Base-by-base conservation (phyloP, 2,888 invertebrate species). In the Patella depressa region DNA sequence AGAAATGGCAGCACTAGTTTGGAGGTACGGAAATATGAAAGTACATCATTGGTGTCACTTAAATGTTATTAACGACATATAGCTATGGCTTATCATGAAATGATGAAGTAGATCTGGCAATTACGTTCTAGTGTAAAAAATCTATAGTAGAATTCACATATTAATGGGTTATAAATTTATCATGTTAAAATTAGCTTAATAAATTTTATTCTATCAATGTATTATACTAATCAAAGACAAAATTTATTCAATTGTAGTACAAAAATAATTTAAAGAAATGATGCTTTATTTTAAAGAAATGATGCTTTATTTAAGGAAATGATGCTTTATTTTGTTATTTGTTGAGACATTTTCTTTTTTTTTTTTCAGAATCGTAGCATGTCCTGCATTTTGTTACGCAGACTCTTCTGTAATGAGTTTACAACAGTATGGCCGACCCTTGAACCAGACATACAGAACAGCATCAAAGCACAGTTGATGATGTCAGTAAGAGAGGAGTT, bases 351-450 rank as follows among this genome's bases (percentile, higher is more conserved):
- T 24, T 24, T 24, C 24, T 24, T 29, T 0, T 65, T 75, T 76
- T 72, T 34, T 14, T 77, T 79, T 9, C 79, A 93, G 93, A 94
- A 95, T 75, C 94, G 98, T 57, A 96, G 96, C 86, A 96, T 98
- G 93, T 96, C 98, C n/a, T 97, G 98, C 5, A 98, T 99, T 57
- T 93, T 99, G 82, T 93, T 99, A 85, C 95, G 99, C 71, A 94
- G 99, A 79, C 93, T 99, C 19, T 90, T 93, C 90, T 95, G 97
- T 73, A 95, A 95, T 65, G 97, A 97, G 87, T 99, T 98, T 92
- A 94, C 95, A 90, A 97, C 97, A 80, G 96, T 98, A 92, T 98
- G 96, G 92, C 95, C 96, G n/a, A 96, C 96, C 93, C 93, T 97
- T 81, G 94, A 96, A 2, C 94, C 94, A 81, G 96, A 97, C 88